phyloP scores from a whole-genome alignment of 2,113 vertebrate genomes.

The Dromiciops gliroides region DNA sequence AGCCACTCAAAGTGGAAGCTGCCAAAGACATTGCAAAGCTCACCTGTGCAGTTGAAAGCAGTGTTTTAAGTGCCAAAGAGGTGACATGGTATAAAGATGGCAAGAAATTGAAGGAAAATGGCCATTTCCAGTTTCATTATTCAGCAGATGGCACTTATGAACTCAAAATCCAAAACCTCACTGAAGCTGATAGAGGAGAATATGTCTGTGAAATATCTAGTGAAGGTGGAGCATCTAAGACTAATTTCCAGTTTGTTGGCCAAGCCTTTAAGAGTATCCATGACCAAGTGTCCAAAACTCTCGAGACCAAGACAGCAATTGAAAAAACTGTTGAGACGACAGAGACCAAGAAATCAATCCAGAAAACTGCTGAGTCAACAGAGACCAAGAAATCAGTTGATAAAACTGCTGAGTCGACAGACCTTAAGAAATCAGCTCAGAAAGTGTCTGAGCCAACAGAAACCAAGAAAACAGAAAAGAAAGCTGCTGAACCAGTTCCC shows the following conservation, averaged over 20 bases:
- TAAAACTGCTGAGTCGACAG: constrained; percentile 80
- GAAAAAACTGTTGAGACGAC: constrained; percentile 83
- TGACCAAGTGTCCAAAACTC: constrained; percentile 85
- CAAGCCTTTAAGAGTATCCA: constrained; percentile 92
- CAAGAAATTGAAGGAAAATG: constrained; percentile 91
- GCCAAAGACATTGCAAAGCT: constrained; percentile 90
- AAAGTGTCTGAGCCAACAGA: constrained; percentile 61
- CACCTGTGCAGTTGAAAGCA: constrained; percentile 92
- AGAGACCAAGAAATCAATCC: constrained; percentile 66
- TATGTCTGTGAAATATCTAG: constrained; percentile 94
- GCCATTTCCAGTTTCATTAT: constrained; percentile 90
- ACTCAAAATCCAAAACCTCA: constrained; percentile 90
- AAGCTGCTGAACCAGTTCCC: constrained; percentile 65
- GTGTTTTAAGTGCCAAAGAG: constrained; percentile 87
- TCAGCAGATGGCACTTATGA: constrained; percentile 93
- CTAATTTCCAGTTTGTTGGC: constrained; percentile 92
- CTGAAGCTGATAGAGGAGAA: constrained; percentile 93
- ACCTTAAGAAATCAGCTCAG: constrained; percentile 59
- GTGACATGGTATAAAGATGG: constrained; percentile 94
- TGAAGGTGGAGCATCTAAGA: constrained; percentile 92
- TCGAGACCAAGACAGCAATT: constrained; percentile 85
- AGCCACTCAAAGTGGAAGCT: constrained; percentile 89
- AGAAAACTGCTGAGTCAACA: constrained; percentile 49
- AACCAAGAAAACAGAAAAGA: constrained; percentile 64
- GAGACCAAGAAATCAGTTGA: constrained; percentile 80